phyloP scores from a whole-genome alignment of 2,113 vertebrate genomes.

The Pantherophis guttatus region DNA sequence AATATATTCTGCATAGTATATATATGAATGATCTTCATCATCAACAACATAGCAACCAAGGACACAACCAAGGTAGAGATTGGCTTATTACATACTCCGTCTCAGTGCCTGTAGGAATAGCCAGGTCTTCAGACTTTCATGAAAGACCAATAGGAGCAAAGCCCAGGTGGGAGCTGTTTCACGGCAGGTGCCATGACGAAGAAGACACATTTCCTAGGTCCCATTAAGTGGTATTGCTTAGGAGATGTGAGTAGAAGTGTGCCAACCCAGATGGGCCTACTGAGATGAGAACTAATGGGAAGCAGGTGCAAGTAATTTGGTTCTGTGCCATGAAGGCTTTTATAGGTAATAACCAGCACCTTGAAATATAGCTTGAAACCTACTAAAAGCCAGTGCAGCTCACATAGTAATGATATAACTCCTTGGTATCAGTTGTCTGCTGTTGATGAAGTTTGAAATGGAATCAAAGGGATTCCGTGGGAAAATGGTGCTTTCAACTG shows the following conservation, averaged over 20 bases:
- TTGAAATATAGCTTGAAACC: background rate
- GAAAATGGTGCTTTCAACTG: background rate
- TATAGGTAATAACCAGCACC: background rate
- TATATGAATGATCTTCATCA: background rate
- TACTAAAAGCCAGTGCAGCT: background rate
- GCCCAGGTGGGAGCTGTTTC: background rate
- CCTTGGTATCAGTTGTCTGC: background rate
- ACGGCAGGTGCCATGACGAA: background rate
- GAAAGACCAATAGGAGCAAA: background rate
- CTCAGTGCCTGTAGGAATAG: background rate
- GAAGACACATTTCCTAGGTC: background rate
- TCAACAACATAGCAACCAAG: background rate
- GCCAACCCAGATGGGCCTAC: background rate
- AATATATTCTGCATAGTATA: background rate
- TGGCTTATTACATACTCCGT: background rate
- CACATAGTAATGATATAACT: background rate
- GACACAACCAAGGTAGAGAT: background rate
- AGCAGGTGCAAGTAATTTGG: background rate
- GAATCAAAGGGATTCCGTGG: background rate
- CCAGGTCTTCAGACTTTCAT: background rate
- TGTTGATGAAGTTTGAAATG: background rate
- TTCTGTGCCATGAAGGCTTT: background rate
- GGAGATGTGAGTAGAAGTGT: background rate
- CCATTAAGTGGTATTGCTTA: background rate
- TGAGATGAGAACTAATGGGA: background rate